phyloP scores from a whole-genome alignment of 2,888 invertebrate genomes.

The Pyrrhosoma nymphula region DNA sequence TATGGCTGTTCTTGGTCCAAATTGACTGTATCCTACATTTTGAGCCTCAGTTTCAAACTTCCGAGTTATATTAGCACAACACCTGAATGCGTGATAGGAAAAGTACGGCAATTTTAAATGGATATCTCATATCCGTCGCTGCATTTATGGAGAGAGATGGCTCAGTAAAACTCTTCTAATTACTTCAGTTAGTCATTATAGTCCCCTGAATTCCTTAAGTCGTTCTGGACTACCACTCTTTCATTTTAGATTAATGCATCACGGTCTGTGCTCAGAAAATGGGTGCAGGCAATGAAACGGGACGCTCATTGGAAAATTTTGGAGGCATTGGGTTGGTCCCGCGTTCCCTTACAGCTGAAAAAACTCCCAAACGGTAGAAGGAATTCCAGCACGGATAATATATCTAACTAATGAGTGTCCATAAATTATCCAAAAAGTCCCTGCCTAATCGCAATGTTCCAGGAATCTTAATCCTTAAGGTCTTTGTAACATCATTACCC shows the following conservation, averaged over 20 bases:
- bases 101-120: neutral
- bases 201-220: neutral
- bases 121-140: neutral
- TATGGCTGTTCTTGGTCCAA: too few relatives aligned
- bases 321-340: neutral
- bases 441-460: neutral
- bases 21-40: too few relatives aligned
- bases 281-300: constrained; percentile 21
- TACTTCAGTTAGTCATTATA: neutral
- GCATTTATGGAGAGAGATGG: neutral
- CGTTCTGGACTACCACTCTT: neutral
- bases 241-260: constrained; percentile 26
- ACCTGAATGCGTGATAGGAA: too few relatives aligned
- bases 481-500: neutral
- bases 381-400: neutral
- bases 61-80: too few relatives aligned
- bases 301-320: constrained; percentile 8
- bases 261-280: neutral
- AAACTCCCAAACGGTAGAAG: neutral
- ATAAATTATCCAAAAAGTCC: neutral
- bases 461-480: neutral
- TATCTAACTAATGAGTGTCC: neutral
- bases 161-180: neutral
- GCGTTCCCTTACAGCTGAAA: neutral
- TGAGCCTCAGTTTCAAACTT: too few relatives aligned